Conservation (phyloP, 2,797 vertebrate species). For the Danio jaintianensis region DNA sequence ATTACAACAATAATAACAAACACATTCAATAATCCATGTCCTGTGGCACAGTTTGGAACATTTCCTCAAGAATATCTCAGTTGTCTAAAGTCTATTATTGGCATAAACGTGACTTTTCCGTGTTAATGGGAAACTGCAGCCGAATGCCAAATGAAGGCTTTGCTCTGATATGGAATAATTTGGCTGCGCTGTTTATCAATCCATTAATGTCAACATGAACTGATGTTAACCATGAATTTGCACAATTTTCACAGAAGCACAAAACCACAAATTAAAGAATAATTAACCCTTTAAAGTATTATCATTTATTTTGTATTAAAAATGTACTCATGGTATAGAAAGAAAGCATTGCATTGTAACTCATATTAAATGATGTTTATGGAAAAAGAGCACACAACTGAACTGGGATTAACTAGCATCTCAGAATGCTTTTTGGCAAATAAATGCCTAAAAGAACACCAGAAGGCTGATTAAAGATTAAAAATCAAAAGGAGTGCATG, state of each 20-base stretch:
- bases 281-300: slow-evolving; percentile 22
- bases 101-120: slow-evolving; percentile 39
- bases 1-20: slow-evolving; percentile 1
- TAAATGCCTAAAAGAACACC: slow-evolving; percentile 17
- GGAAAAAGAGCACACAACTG: background rate
- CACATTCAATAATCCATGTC: background rate
- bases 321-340: background rate
- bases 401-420: slow-evolving; percentile 26
- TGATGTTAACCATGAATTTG: slow-evolving; percentile 45
- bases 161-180: slow-evolving; percentile 37
- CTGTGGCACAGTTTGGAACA: background rate
- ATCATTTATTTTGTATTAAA: slow-evolving; percentile 2
- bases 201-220: slow-evolving; percentile 30
- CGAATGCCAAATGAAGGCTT: slow-evolving; percentile 57
- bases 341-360: background rate
- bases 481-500: slow-evolving; percentile 49
- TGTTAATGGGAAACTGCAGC: slow-evolving; percentile 55
- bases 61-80: background rate
- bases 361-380: slow-evolving; percentile 10
- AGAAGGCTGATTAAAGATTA: slow-evolving; percentile 36
- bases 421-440: slow-evolving; percentile 17
- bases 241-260: slow-evolving; percentile 29
- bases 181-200: slow-evolving; percentile 35
- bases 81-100: slow-evolving; percentile 22
- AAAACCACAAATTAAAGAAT: slow-evolving; percentile 13